phyloP scores from a whole-genome alignment of 2,888 invertebrate genomes.

The Agrochola lychnidis region DNA sequence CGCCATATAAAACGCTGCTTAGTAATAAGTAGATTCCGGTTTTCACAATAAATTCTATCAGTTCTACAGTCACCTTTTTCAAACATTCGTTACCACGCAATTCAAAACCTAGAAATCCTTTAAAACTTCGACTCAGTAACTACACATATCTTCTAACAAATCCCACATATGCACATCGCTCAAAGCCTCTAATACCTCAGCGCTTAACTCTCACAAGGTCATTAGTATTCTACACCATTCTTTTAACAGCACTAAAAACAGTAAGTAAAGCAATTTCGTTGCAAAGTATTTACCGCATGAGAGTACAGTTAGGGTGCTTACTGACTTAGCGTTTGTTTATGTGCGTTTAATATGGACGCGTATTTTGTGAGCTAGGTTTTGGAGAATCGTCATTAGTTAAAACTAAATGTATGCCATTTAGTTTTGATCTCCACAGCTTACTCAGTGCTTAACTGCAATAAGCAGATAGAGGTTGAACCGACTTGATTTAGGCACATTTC shows the following conservation, averaged over 20 bases:
- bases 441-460: too few species aligned
- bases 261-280: conserved; percentile 63
- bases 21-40: rapidly evolving
- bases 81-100: not conserved
- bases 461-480: too few species aligned
- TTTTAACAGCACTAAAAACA: conserved; percentile 56
- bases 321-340: conserved; percentile 36
- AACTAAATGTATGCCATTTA: too few species aligned
- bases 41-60: not conserved
- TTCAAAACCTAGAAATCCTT: conserved; percentile 8
- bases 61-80: not conserved
- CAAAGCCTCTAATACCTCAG: conserved; percentile 12
- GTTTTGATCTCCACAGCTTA: too few species aligned
- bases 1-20: not conserved
- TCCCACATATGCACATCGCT: conserved; percentile 13
- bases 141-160: conserved; percentile 10
- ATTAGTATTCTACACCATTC: conserved; percentile 59
- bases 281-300: conserved; percentile 60
- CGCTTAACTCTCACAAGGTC: conserved; percentile 18
- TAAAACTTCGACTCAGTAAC: conserved; percentile 18
- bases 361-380: too few species aligned
- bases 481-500: too few species aligned
- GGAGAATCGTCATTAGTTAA: too few species aligned
- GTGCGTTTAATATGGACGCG: not conserved
- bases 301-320: conserved; percentile 21